phyloP scores from a whole-genome alignment of 1,140 invertebrate genomes.

The Harpegnathos saltator region DNA sequence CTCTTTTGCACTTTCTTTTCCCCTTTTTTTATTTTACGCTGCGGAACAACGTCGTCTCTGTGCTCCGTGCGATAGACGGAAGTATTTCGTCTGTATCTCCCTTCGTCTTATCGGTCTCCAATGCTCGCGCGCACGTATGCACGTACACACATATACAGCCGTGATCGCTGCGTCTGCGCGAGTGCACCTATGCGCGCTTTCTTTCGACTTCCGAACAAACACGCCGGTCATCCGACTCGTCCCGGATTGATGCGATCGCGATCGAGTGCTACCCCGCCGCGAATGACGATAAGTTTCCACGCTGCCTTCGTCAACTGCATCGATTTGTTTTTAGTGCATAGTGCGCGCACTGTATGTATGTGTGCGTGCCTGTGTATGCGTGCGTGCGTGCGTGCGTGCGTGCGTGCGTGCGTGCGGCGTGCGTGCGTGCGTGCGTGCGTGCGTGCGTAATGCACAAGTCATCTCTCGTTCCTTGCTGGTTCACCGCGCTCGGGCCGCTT shows the following conservation, averaged over 20 bases:
- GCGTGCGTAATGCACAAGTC: constrained; percentile 63
- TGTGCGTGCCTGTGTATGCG: too few species aligned
- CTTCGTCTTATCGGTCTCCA: background rate
- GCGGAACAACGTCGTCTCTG: too few species aligned
- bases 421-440: too few species aligned
- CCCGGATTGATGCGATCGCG: constrained; percentile 69
- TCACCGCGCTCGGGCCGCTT: constrained; percentile 51
- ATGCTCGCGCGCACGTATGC: too few species aligned
- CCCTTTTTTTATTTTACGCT: too few species aligned
- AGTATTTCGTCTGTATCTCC: background rate
- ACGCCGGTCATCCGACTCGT: constrained; percentile 58
- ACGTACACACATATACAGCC: too few species aligned
- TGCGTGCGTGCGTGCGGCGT: background rate
- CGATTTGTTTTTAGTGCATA: constrained; percentile 72
- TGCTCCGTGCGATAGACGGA: too few species aligned
- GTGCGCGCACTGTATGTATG: constrained; percentile 15
- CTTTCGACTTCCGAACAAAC: constrained; percentile 24
- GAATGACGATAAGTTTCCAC: constrained; percentile 51
- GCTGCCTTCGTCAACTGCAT: constrained; percentile 59
- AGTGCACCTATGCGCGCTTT: background rate
- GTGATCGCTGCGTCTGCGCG: background rate
- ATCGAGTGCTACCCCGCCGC: constrained; percentile 50
- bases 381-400: background rate
- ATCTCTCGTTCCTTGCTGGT: constrained; percentile 66
- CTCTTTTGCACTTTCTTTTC: too few species aligned